These are phyloP conservation scores for Synergus gifuensis DNA, from an alignment of 2,888 invertebrate species.

Conservation along the genomic window DNA sequence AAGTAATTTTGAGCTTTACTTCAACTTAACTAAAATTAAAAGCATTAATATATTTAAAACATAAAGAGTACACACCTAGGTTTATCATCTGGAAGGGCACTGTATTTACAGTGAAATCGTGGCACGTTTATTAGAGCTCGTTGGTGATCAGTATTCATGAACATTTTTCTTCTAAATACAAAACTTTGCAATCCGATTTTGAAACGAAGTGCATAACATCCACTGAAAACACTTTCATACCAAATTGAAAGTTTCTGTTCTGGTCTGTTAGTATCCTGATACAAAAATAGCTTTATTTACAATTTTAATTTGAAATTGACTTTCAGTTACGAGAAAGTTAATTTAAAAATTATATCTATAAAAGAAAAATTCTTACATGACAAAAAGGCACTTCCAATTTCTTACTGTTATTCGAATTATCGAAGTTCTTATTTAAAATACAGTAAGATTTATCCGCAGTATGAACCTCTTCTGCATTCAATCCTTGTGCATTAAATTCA, in stretches of 20 bases:
- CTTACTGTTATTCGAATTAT: not conserved
- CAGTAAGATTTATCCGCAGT: slow-evolving; percentile 48
- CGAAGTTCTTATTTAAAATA: not conserved
- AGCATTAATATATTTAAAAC: not conserved
- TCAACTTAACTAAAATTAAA: not conserved
- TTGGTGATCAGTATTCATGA: slow-evolving; percentile 48
- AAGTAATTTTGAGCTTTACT: not conserved
- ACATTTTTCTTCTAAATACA: slow-evolving; percentile 44
- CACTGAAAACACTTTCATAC: slow-evolving; percentile 52
- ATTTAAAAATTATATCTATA: not conserved
- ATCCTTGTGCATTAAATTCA: slow-evolving; percentile 36
- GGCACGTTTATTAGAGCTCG: not conserved
- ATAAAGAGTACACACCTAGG: not conserved
- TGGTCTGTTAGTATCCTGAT: not conserved
- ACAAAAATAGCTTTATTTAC: not conserved
- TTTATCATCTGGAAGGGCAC: not conserved
- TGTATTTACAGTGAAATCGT: slow-evolving; percentile 30
- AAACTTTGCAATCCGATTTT: slow-evolving; percentile 36
- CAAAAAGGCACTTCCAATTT: slow-evolving; percentile 13
- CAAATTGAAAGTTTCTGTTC: slow-evolving; percentile 44
- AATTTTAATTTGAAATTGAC: not conserved
- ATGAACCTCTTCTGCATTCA: slow-evolving; percentile 47
- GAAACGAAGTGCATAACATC: slow-evolving; percentile 52
- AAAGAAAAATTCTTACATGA: slow-evolving; percentile 14
- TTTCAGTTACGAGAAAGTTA: not conserved